Conservation (phyloP, 1,140 invertebrate genomes). For the fruit fly (Drosophila melanogaster) region DNA sequence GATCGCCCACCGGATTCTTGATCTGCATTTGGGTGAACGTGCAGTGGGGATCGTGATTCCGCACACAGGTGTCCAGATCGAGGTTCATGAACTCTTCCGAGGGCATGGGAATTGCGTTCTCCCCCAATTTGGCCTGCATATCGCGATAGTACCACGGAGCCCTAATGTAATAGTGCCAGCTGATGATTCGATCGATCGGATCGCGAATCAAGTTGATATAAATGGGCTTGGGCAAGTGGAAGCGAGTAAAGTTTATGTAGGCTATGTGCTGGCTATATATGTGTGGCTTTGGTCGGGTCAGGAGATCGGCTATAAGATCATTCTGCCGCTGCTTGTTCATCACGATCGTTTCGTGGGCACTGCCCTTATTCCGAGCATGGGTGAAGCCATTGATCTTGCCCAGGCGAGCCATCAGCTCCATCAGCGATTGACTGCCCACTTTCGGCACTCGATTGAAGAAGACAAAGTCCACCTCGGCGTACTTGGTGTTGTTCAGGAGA, state of each 20-base stretch:
- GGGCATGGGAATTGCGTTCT: slow-evolving; percentile 89
- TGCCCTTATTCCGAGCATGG: slow-evolving; percentile 92
- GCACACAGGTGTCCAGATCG: slow-evolving; percentile 95
- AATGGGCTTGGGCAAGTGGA: slow-evolving; percentile 91
- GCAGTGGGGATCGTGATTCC: slow-evolving; percentile 92
- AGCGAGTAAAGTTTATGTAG: slow-evolving; percentile 86
- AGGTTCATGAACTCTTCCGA: slow-evolving; percentile 94
- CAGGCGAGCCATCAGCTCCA: slow-evolving; percentile 91
- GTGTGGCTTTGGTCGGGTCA: slow-evolving; percentile 86
- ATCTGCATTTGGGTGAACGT: slow-evolving; percentile 91
- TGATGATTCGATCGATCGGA: slow-evolving; percentile 94
- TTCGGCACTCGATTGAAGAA: slow-evolving; percentile 96
- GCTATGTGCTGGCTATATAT: slow-evolving; percentile 84
- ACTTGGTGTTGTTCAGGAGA: slow-evolving; percentile 90
- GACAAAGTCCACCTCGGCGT: slow-evolving; percentile 89
- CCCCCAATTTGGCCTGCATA: slow-evolving; percentile 93
- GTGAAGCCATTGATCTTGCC: slow-evolving; percentile 91
- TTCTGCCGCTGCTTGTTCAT: slow-evolving; percentile 91
- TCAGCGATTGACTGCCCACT: slow-evolving; percentile 94
- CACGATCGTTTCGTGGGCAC: slow-evolving; percentile 93
- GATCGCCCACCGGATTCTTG: slow-evolving; percentile 93
- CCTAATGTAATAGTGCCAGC: slow-evolving; percentile 94
- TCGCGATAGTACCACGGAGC: slow-evolving; percentile 96
- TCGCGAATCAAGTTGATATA: slow-evolving; percentile 95
- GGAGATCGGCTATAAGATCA: slow-evolving; percentile 83